These are phyloP conservation scores for Acholoe squamosa DNA, from an alignment of 2,888 invertebrate species.

Conservation along the genomic window DNA sequence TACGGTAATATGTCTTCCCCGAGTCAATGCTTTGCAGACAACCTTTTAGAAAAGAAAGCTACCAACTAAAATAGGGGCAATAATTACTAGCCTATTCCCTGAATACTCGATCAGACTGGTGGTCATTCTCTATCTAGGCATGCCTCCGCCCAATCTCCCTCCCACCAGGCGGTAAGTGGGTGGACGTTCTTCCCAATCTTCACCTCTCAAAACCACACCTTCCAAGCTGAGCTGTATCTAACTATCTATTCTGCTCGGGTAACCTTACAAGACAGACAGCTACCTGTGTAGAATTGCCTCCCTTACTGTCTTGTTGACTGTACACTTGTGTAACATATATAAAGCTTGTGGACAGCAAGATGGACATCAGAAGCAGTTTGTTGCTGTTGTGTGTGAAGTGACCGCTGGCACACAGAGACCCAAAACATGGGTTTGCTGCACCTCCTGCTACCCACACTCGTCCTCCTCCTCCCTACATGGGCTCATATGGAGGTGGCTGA, in stretches of 20 bases:
- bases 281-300: neutral
- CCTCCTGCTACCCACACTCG: neutral
- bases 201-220: neutral
- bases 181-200: neutral
- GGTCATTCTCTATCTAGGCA: too few species aligned
- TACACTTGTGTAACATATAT: neutral
- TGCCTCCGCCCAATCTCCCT: neutral
- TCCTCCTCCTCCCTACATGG: neutral
- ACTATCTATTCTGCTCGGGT: neutral
- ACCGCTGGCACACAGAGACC: too few species aligned
- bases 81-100: too few species aligned
- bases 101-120: too few species aligned
- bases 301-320: neutral
- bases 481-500: neutral
- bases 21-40: too few species aligned
- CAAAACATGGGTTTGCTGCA: neutral
- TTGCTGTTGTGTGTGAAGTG: too few species aligned
- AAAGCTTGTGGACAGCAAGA: neutral
- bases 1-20: too few species aligned
- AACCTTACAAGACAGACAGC: too few species aligned
- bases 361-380: neutral
- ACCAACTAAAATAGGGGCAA: too few species aligned
- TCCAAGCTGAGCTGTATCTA: neutral
- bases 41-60: too few species aligned
- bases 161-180: neutral